phyloP scores from a whole-genome alignment of 2,888 invertebrate species.

The Prenolepis imparis region DNA sequence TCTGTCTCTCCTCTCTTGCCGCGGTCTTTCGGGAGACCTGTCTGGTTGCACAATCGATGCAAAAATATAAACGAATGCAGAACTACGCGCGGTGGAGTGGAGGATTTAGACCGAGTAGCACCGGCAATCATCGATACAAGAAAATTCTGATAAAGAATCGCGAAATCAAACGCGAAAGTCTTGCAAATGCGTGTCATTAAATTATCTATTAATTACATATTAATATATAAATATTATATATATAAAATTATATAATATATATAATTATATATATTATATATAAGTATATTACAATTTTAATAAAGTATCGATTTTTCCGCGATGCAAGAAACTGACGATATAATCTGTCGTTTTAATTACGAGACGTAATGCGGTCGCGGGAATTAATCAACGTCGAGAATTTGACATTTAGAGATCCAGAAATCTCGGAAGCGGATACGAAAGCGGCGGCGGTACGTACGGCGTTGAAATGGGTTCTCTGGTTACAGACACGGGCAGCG shows the following conservation, averaged over 20 bases:
- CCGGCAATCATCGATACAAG: neutral
- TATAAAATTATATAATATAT: too few species aligned
- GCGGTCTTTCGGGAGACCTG: conserved; percentile 12
- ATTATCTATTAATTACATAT: neutral
- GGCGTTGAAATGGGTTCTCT: conserved; percentile 76
- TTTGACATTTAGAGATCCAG: conserved; percentile 65
- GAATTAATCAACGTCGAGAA: conserved; percentile 47
- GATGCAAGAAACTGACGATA: neutral
- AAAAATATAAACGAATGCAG: conserved; percentile 47
- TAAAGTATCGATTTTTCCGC: neutral
- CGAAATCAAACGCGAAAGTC: neutral
- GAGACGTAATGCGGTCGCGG: conserved; percentile 2
- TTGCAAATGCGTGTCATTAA: neutral
- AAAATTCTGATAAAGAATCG: neutral
- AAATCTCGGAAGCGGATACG: conserved; percentile 71
- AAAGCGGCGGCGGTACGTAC: conserved; percentile 40
- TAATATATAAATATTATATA: too few species aligned
- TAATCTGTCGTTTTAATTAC: conserved; percentile 18
- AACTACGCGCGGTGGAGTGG: neutral
- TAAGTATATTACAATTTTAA: neutral
- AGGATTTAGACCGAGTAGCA: neutral
- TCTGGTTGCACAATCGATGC: conserved; percentile 38
- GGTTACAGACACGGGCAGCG: conserved; percentile 76
- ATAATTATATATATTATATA: too few species aligned
- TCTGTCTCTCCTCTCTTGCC: conserved; percentile 4